Percentiles rank a stretch among this genome's conserved stretches.
phyloP scores from a whole-genome alignment of 2,113 vertebrate genomes.

The Tympanuchus pallidicinctus region DNA sequence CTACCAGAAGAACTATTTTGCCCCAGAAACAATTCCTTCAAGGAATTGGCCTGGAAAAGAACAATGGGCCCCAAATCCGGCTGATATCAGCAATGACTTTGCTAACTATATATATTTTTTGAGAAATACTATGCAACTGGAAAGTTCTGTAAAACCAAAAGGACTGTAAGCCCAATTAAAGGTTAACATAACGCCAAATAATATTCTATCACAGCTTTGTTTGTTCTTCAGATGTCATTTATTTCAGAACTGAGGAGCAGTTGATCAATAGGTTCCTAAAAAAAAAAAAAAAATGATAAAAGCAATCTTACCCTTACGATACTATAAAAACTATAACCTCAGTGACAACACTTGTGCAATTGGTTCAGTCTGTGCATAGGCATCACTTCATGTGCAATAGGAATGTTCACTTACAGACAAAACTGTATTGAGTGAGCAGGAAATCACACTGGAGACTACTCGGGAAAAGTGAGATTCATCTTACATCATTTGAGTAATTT shows the following conservation, averaged over 20 bases:
- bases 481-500: background rate
- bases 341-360: background rate
- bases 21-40: background rate
- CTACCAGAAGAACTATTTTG: background rate
- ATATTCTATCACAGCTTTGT: background rate
- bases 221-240: background rate
- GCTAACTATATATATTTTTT: background rate
- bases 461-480: background rate
- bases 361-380: background rate
- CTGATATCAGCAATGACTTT: background rate
- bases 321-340: background rate
- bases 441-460: background rate
- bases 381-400: fast-evolving
- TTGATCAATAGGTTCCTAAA: background rate
- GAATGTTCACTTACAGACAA: background rate
- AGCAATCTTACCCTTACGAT: background rate
- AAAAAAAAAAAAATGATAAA: background rate
- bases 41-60: background rate
- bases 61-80: background rate
- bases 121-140: background rate
- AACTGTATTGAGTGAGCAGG: fast-evolving
- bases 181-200: background rate
- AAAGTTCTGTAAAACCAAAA: background rate
- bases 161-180: background rate
- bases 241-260: background rate